A percentile compares a stretch with the other conserved stretches of the same genome.
Conservation (phyloP, 2,113 vertebrate genomes). For the Raphicerus campestris region DNA sequence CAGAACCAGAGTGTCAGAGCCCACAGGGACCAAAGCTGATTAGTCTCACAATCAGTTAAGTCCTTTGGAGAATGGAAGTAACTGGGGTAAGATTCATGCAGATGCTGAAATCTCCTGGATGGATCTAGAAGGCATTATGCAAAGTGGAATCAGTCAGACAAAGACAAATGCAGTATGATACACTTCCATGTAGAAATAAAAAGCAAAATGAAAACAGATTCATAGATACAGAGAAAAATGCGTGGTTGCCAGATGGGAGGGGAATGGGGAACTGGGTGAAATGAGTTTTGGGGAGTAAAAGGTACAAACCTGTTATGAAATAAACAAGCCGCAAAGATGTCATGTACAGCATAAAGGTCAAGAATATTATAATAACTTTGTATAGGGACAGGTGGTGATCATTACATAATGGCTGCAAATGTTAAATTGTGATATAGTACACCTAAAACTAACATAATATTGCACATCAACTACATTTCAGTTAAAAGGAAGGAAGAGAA, state of each 20-base stretch:
- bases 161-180: neutral
- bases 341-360: neutral
- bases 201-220: neutral
- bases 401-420: neutral
- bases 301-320: neutral
- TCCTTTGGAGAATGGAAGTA: neutral
- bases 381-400: neutral
- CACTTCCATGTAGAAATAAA: neutral
- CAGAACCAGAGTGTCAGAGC: neutral
- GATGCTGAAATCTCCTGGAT: neutral
- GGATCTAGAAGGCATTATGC: neutral
- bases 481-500: neutral
- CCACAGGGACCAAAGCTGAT: neutral
- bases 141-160: neutral
- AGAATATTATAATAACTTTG: neutral
- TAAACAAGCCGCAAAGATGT: neutral
- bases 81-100: neutral
- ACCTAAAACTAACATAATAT: neutral
- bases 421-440: neutral
- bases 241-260: neutral
- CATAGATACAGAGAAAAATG: neutral
- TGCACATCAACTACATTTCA: neutral
- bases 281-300: neutral
- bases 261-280: neutral
- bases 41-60: fast-evolving